These are phyloP conservation scores for Delia radicum DNA, from an alignment of 1,140 invertebrate species.

Conservation along the genomic window DNA sequence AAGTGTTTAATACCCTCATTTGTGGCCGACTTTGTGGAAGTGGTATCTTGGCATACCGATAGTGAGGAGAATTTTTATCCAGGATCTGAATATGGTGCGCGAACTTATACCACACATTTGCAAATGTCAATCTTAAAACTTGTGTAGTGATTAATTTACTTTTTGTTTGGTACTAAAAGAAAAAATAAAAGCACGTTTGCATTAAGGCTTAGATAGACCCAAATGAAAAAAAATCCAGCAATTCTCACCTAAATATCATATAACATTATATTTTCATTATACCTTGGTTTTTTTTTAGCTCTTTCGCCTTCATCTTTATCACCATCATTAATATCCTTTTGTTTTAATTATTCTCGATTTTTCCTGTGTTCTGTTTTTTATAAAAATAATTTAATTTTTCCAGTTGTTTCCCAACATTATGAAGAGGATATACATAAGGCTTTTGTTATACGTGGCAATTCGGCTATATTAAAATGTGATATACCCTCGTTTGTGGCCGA, in stretches of 20 bases:
- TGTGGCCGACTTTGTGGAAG: constrained; percentile 86
- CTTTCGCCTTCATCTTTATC: background rate
- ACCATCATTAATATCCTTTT: background rate
- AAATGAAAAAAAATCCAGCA: too few relatives aligned
- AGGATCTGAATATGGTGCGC: constrained; percentile 54
- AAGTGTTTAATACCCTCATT: constrained; percentile 94
- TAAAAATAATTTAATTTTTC: constrained; percentile 33
- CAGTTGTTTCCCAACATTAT: constrained; percentile 85
- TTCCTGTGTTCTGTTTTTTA: constrained; percentile 28
- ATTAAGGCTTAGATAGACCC: background rate
- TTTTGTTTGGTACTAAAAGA: background rate
- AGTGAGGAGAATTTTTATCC: constrained; percentile 66
- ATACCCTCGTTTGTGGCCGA: constrained; percentile 91
- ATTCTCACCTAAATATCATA: background rate
- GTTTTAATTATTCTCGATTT: constrained; percentile 17
- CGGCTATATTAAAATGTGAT: constrained; percentile 87
- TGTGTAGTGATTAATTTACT: background rate
- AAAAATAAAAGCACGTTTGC: constrained; percentile 11
- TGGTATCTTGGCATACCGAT: constrained; percentile 84
- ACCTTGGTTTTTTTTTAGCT: background rate
- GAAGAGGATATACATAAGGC: constrained; percentile 88
- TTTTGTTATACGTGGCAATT: constrained; percentile 87
- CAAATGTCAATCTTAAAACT: background rate
- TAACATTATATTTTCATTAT: background rate
- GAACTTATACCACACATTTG: background rate